These are phyloP conservation scores for Aporophyla lueneburgensis DNA, from an alignment of 2,888 invertebrate genomes.

Conservation along the genomic window DNA sequence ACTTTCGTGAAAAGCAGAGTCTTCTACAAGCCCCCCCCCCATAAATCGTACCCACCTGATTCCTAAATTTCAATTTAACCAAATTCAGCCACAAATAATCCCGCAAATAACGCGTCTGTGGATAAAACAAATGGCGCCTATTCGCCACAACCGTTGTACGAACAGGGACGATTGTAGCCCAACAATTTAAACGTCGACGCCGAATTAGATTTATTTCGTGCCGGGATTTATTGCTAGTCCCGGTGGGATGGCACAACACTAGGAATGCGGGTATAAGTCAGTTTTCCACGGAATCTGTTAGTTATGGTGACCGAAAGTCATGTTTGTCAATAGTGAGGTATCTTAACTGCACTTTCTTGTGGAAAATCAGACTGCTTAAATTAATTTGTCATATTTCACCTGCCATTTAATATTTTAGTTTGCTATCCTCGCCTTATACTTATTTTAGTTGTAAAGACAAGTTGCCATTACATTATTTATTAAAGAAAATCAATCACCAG, in stretches of 20 bases:
- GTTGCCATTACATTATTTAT: neutral
- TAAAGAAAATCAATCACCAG: neutral
- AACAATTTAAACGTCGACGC: conserved; percentile 83
- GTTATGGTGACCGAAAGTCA: conserved; percentile 31
- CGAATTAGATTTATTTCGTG: conserved; percentile 86
- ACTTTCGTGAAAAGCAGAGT: neutral
- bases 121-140: conserved; percentile 65
- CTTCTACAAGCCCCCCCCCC: neutral
- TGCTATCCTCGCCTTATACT: neutral
- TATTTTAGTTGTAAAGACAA: neutral
- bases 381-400: too few relatives aligned
- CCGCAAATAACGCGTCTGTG: conserved; percentile 58
- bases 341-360: too few relatives aligned
- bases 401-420: neutral
- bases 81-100: conserved; percentile 64
- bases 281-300: conserved; percentile 49
- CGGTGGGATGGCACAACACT: conserved; percentile 57
- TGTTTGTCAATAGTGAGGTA: neutral
- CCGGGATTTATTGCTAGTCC: conserved; percentile 78
- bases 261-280: conserved; percentile 43
- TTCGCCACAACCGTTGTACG: conserved; percentile 62
- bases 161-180: conserved; percentile 75
- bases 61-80: conserved; percentile 55
- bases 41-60: conserved; percentile 58
- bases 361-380: too few relatives aligned